phyloP scores from a whole-genome alignment of 2,113 vertebrate genomes.

The Ellobius talpinus region DNA sequence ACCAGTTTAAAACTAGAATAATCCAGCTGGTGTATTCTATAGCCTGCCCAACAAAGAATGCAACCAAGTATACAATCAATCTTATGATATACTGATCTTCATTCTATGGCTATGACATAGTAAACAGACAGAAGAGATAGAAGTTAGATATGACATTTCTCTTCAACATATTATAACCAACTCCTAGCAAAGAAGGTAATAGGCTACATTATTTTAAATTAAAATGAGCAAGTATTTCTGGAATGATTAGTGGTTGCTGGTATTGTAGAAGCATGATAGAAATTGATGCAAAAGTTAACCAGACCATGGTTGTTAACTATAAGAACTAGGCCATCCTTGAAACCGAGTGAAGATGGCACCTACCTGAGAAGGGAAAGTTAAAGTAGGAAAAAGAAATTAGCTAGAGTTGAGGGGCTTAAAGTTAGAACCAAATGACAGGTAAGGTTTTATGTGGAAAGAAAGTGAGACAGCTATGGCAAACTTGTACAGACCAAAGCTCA shows the following conservation, averaged over 20 bases:
- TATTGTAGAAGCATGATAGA: not conserved
- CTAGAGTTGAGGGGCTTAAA: not conserved
- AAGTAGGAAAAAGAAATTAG: not conserved
- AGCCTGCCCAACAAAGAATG: conserved; percentile 59
- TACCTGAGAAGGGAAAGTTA: not conserved
- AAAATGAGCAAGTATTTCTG: conserved; percentile 56
- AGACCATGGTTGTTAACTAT: not conserved
- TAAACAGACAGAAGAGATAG: conserved; percentile 26
- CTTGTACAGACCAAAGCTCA: not conserved
- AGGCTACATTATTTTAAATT: conserved; percentile 28
- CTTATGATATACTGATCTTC: not conserved
- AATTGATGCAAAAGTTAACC: not conserved
- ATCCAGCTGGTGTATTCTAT: conserved; percentile 70
- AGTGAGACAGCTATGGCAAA: not conserved
- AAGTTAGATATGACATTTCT: conserved; percentile 24
- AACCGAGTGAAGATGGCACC: not conserved
- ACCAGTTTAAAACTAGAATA: conserved; percentile 61
- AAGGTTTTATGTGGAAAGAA: not conserved
- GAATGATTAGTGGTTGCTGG: not conserved
- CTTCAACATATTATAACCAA: conserved; percentile 20
- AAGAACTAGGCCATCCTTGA: not conserved
- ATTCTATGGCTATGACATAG: conserved; percentile 27
- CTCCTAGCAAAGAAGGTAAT: conserved; percentile 39
- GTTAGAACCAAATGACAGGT: conserved; percentile 11
- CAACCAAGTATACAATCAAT: conserved; percentile 16